Percentiles rank a stretch among this genome's conserved stretches.
Conservation (phyloP, 2,797 vertebrate genomes). For the Phoeniculus purpureus region DNA sequence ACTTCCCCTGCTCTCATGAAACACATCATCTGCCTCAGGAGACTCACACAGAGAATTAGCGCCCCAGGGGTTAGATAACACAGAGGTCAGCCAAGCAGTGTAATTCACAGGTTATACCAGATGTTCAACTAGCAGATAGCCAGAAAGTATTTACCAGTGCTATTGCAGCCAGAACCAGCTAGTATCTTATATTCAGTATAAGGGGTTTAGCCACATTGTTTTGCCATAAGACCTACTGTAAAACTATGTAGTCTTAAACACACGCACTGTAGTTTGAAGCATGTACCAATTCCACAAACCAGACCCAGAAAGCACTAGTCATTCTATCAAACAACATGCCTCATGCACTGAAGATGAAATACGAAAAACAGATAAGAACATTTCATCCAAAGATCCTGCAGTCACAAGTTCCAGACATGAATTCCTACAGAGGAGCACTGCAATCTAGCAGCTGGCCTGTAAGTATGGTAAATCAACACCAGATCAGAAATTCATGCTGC, state of each 20-base stretch:
- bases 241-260: fast-evolving
- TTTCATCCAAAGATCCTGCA: background rate
- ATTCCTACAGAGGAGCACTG: background rate
- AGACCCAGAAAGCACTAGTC: background rate
- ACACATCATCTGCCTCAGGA: background rate
- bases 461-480: fast-evolving
- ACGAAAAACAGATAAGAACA: background rate
- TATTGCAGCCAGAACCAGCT: background rate
- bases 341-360: background rate
- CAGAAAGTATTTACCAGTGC: background rate
- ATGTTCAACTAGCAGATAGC: background rate
- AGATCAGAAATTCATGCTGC: background rate
- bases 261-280: background rate
- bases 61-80: background rate
- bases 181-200: background rate
- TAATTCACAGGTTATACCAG: conserved; percentile 26
- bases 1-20: background rate
- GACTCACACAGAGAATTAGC: background rate
- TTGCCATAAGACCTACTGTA: background rate
- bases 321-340: background rate
- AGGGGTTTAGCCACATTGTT: background rate
- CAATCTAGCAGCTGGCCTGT: background rate
- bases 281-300: background rate
- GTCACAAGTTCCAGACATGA: background rate
- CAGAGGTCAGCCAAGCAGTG: background rate